Percentiles rank a stretch among this genome's conserved stretches.
These are phyloP conservation scores for Drosophila setosimentum DNA, from an alignment of 2,888 invertebrate genomes.

Conservation along the genomic window DNA sequence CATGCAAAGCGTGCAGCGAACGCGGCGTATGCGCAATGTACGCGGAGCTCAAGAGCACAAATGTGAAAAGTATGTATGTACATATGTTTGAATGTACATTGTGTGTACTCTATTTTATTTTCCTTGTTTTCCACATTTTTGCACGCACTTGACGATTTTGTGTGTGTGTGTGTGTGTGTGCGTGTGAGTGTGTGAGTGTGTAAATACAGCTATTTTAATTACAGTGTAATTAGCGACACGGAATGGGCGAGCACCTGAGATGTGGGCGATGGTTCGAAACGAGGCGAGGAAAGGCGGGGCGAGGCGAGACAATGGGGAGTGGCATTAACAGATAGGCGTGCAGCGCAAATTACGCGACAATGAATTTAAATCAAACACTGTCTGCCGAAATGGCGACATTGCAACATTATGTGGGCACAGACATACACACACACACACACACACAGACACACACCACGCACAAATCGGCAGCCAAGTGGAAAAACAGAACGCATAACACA, in stretches of 20 bases:
- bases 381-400: conserved; percentile 73
- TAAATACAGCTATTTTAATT: conserved; percentile 81
- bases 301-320: not conserved
- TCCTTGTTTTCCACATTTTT: conserved; percentile 61
- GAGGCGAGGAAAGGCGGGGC: not conserved
- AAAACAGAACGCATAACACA: conserved; percentile 45
- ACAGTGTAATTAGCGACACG: conserved; percentile 81
- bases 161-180: not conserved
- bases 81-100: conserved; percentile 32
- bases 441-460: conserved; percentile 12
- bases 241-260: conserved; percentile 52
- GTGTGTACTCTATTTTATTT: conserved; percentile 42
- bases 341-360: conserved; percentile 73
- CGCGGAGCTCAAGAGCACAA: conserved; percentile 59
- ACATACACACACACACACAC: conserved; percentile 33
- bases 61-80: conserved; percentile 42
- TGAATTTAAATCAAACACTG: conserved; percentile 81
- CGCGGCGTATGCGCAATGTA: conserved; percentile 8
- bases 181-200: conserved; percentile 45
- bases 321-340: conserved; percentile 55
- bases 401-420: conserved; percentile 72
- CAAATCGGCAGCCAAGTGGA: conserved; percentile 35
- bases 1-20: conserved; percentile 65
- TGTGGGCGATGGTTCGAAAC: conserved; percentile 29
- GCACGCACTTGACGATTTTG: conserved; percentile 61